These are phyloP conservation scores for Drosophila mauritiana DNA, from an alignment of 1,140 invertebrate genomes.

Conservation along the genomic window DNA sequence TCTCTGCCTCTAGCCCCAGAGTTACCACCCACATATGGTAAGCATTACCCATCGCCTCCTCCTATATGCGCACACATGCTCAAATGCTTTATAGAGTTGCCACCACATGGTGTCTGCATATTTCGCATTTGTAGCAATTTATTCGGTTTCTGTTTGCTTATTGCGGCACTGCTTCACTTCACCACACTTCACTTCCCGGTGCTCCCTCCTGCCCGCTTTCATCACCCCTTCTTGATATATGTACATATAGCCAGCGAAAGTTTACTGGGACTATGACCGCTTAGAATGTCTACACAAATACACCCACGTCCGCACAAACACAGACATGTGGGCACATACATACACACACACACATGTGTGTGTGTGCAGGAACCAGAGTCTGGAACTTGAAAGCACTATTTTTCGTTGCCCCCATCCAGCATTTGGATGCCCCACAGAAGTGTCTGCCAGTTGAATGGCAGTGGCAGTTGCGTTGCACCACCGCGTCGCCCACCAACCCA, in stretches of 20 bases:
- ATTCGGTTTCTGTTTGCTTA: constrained; percentile 39
- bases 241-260: constrained; percentile 67
- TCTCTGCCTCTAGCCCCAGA: neutral
- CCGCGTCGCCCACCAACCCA: constrained; percentile 11
- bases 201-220: neutral
- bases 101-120: constrained; percentile 34
- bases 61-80: neutral
- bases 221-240: constrained; percentile 15
- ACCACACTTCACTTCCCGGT: constrained; percentile 6
- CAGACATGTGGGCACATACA: constrained; percentile 10
- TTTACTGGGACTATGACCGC: constrained; percentile 84
- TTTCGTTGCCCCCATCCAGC: constrained; percentile 33
- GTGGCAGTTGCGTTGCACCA: constrained; percentile 42
- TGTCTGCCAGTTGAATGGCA: constrained; percentile 68
- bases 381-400: constrained; percentile 77
- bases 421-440: constrained; percentile 71
- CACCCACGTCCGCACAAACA: constrained; percentile 42
- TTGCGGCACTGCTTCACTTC: constrained; percentile 29
- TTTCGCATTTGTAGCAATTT: constrained; percentile 47
- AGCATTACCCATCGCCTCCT: constrained; percentile 11
- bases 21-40: constrained; percentile 35
- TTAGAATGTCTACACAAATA: constrained; percentile 80
- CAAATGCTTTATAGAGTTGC: constrained; percentile 31
- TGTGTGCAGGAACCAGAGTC: constrained; percentile 60
- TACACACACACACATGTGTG: neutral